Evolutionary conservation across 2,797 vertebrate genomes (phyloP), one percentile per base, ranked within the genome.

Genomic region (Siniperca undulata): DNA sequence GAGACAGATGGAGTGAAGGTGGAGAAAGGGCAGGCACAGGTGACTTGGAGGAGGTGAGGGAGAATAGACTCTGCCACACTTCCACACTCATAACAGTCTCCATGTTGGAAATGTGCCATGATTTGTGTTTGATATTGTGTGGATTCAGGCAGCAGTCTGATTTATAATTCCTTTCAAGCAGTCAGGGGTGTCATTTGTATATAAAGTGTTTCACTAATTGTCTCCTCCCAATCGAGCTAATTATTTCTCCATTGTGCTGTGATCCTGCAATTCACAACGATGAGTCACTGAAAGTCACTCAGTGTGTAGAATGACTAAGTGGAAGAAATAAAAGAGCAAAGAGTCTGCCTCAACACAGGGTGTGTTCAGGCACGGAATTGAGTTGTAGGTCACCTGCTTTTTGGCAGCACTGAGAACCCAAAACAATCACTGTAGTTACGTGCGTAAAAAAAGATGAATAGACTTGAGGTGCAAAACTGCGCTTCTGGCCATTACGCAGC

Each of bases 141-240:
- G 13, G 58, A 61, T 36, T 62, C 71, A 30, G 17, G 5, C 77
- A n/a, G 46, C 64, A 67, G 80, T 69, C 55, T 65, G 69, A 77
- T 88, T 88, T 85, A 87, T 91, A 80, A 90, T 91, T 85, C 68
- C 30, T 86, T 86, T 85, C 64, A 60, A 77, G 69, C 88, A 86
- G 81, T 69, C 77, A 70, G 58, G 38, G 58, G 50, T 71, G 69
- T 72, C 87, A 77, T 90, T 88, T 90, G 88, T 87, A 84, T 90
- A 85, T 80, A 81, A 89, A 91, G 77, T 60, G 87, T 87, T 91
- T 84, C 59, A 27, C 90, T 91, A 93, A 94, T 93, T 92, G 82
- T 82, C 79, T 70, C 84, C 78, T 90, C 84, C 82, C 76, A 30
- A 73, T 88, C 46, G 19, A 88, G 86, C 82, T 91, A 91, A 94